These are phyloP conservation scores for Epizoanthus ramosus DNA, from an alignment of 92 coral and sea anemone species.

Conservation along the genomic window DNA sequence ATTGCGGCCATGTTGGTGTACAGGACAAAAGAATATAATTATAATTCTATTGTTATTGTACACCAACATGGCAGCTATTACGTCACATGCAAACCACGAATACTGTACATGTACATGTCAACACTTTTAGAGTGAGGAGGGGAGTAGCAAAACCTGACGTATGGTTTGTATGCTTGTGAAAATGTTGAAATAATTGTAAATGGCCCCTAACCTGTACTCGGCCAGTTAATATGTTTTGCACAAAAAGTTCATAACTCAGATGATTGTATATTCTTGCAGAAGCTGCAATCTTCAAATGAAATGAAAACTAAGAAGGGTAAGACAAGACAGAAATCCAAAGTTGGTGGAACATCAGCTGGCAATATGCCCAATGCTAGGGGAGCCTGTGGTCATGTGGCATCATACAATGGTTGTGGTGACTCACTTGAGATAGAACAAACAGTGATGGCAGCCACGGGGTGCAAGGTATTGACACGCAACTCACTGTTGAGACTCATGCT, in stretches of 20 bases:
- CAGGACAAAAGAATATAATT: too few species aligned
- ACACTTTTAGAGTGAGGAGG: too few species aligned
- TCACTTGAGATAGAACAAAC: conserved; percentile 50
- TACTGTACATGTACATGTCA: too few species aligned
- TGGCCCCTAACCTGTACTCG: too few species aligned
- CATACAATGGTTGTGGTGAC: neutral
- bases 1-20: too few species aligned
- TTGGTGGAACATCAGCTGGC: neutral
- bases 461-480: conserved; percentile 50
- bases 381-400: conserved; percentile 1
- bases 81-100: too few species aligned
- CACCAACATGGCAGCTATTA: too few species aligned
- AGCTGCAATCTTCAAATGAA: neutral
- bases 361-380: neutral
- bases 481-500: neutral
- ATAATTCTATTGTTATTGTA: too few species aligned
- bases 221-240: too few species aligned
- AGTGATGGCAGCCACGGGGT: conserved; percentile 75
- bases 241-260: neutral
- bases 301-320: conserved; percentile 39
- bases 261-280: conserved; percentile 1
- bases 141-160: too few species aligned
- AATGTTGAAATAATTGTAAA: too few species aligned
- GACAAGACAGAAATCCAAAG: conserved; percentile 43
- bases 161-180: too few species aligned